Base-by-base conservation (phyloP, 1,140 invertebrate genomes). In the Cydia amplana region DNA sequence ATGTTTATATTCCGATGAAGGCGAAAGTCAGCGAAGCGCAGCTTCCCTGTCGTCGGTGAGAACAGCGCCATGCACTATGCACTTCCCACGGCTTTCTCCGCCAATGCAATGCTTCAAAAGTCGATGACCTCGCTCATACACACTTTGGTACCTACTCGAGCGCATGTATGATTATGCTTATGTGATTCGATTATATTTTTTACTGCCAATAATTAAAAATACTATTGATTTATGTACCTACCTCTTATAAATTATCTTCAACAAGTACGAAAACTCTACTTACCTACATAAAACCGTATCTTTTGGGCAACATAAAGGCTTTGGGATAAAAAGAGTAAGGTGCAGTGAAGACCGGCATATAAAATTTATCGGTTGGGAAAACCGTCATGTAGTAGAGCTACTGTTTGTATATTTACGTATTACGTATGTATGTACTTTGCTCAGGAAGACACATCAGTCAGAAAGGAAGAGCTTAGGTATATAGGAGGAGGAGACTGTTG, bases 21-120 rank as follows among this genome's bases (percentile, higher is more conserved):
- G 65, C 32, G 65, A 70, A 70, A 70, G 65, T 36, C 65, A 70
- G 28, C 28, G 28, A 43, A 70, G 65, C 65, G 43, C n/a, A n/a
- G 36, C 65, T 18, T 70, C 9, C 20, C 55, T 60, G 55, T 10
- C 55, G 5, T 23, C 20, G 18, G 28, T 43, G 32, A 18, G 32
- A 70, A 65, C 64, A 32, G 64, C 63, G 23, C 65, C 16, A 70
- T 70, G 65, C 65, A 70, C 65, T 70, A 43, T 70, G 65, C 65
- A 70, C 65, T 70, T 70, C 65, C 65, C 65, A 70, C 65, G 28
- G 36, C 65, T 70, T 70, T 70, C 65, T 70, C 65, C 65, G 18
- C 32, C 32, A 40, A 70, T 70, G 43, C 72, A 73, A 73, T 40
- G 14, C 40, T 14, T 10, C 72, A 70, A 70, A 32, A 32, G 72